Evolutionary conservation across 2,113 vertebrate genomes (phyloP).

Genomic region (Nesoenas mayeri): DNA sequence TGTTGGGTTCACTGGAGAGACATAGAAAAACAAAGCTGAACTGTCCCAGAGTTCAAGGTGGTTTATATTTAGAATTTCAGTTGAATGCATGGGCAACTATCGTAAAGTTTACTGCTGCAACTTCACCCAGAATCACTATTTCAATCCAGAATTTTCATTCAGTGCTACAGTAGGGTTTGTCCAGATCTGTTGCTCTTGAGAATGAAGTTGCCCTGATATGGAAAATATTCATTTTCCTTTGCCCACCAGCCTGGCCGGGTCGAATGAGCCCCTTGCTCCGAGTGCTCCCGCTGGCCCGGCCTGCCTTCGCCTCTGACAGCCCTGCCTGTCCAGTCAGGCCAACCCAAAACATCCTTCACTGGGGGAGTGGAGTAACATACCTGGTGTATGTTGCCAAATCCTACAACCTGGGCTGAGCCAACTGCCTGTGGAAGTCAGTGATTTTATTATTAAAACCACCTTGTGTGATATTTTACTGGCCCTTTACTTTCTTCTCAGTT

Average conservation of each 20-base stretch:
- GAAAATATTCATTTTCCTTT: background rate
- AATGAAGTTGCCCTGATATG: background rate
- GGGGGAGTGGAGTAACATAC: background rate
- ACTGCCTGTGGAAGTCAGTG: background rate
- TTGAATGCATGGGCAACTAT: background rate
- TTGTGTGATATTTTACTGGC: background rate
- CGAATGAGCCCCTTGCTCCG: rapidly evolving
- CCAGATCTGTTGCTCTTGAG: background rate
- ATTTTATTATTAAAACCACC: background rate
- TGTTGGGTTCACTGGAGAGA: background rate
- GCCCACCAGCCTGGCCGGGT: too few species aligned
- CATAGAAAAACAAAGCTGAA: background rate
- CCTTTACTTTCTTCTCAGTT: background rate
- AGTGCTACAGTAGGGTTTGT: background rate
- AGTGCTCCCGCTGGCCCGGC: background rate
- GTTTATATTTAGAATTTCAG: background rate
- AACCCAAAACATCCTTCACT: rapidly evolving
- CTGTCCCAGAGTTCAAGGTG: background rate
- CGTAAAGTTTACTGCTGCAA: background rate
- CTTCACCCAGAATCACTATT: background rate
- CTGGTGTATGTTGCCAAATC: background rate
- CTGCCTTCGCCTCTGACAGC: background rate
- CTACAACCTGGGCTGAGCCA: background rate
- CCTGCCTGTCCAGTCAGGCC: background rate
- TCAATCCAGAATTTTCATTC: background rate